Evolutionary conservation across 2,113 vertebrate genomes (phyloP).

Genomic region (Tyto alba): DNA sequence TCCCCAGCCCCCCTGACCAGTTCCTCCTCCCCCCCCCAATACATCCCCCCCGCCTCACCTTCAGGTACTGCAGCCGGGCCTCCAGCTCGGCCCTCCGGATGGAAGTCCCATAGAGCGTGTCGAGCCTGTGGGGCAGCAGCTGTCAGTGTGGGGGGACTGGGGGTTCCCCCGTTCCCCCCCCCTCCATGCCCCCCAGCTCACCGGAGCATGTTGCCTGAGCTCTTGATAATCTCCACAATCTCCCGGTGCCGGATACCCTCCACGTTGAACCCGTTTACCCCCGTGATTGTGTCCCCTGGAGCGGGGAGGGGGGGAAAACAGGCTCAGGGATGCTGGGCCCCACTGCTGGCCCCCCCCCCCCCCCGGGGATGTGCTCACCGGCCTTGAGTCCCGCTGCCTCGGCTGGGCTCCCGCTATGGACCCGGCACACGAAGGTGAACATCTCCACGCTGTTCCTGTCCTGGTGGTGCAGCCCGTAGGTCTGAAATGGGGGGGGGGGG

Average conservation of each 20-base stretch:
- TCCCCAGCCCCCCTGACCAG: neutral
- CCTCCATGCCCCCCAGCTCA: conserved; percentile 2
- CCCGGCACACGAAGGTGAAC: conserved; percentile 95
- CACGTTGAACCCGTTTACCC: conserved; percentile 84
- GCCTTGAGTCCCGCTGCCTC: conserved; percentile 86
- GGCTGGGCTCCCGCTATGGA: conserved; percentile 87
- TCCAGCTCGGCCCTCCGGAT: conserved; percentile 91
- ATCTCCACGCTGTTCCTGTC: conserved; percentile 91
- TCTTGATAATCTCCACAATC: conserved; percentile 91
- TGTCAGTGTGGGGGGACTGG: neutral
- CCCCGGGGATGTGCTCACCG: conserved; percentile 71
- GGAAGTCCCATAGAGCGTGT: conserved; percentile 87
- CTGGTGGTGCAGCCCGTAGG: conserved; percentile 91
- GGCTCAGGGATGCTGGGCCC: neutral
- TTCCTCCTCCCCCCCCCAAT: no score
- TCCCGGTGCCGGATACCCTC: conserved; percentile 89
- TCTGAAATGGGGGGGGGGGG: conserved; percentile 68
- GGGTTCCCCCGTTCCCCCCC: neutral
- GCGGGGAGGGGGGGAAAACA: rapidly evolving
- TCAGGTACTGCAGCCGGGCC: conserved; percentile 91
- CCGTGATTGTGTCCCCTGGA: conserved; percentile 89
- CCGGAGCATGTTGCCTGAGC: conserved; percentile 85
- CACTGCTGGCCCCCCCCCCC: rapidly evolving
- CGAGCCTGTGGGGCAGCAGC: conserved; percentile 72
- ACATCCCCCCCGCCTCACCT: conserved; percentile 68